Percentiles rank a stretch among this genome's conserved stretches.
These are phyloP conservation scores for Cryptoleucopteryx plumbea DNA, from an alignment of 2,113 vertebrate species.

Conservation along the genomic window DNA sequence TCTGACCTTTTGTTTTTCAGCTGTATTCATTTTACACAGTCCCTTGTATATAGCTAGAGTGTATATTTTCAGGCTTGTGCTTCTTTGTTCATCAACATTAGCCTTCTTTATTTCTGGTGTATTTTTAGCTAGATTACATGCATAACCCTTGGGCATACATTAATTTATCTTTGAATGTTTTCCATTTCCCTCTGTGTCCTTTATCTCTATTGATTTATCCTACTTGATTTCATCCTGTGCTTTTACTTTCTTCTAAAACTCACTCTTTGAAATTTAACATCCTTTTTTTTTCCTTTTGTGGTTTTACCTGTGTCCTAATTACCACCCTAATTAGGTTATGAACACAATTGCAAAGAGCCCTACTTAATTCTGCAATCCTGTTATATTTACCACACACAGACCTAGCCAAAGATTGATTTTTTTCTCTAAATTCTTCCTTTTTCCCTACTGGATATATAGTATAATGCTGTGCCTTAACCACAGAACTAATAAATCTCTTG, in stretches of 20 bases:
- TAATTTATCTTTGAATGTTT: conserved; percentile 78
- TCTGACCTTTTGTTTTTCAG: not conserved
- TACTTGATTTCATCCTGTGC: conserved; percentile 69
- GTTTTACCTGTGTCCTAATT: conserved; percentile 74
- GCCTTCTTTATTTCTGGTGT: conserved; percentile 59
- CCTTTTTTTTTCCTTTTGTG: conserved; percentile 54
- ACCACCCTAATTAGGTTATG: conserved; percentile 74
- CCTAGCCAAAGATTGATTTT: conserved; percentile 54
- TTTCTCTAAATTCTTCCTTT: conserved; percentile 23
- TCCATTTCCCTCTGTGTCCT: conserved; percentile 75
- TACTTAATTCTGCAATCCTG: conserved; percentile 31
- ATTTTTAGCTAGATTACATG: conserved; percentile 77
- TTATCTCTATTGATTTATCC: conserved; percentile 74
- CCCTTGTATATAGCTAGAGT: not conserved
- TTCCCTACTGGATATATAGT: conserved; percentile 21
- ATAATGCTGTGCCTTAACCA: conserved; percentile 18
- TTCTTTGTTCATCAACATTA: conserved; percentile 60
- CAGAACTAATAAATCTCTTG: conserved; percentile 19
- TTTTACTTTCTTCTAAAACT: conserved; percentile 72
- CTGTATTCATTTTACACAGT: not conserved
- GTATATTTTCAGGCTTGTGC: not conserved
- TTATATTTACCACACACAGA: conserved; percentile 46
- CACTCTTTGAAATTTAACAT: conserved; percentile 62
- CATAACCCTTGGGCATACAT: conserved; percentile 73
- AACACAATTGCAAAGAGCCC: conserved; percentile 58